Base-by-base conservation (phyloP, 1,140 invertebrate species). In the Wasmannia auropunctata region DNA sequence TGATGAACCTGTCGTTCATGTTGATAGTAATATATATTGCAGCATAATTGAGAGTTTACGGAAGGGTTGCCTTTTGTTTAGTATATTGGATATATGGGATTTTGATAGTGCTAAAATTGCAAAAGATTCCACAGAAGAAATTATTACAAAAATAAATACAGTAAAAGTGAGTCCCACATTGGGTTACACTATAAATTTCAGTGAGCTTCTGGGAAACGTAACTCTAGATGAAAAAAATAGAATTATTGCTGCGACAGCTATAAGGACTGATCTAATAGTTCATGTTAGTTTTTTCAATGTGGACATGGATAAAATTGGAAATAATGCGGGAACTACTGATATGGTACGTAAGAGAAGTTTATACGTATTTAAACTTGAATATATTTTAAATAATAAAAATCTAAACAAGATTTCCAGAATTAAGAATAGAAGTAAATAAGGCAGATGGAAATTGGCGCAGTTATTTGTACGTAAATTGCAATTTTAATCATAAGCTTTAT, bases 71-170 rank as follows among this genome's bases (percentile, higher is more conserved):
- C 95, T 96, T 58, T 92, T 96, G 81, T 94, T 95, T 85, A 97
- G 96, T 94, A 95, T 98, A 86, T 93, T 97, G 67, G 97, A 98
- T 91, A 94, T 98, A 84, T 98, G 97, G 97, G 95, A 96, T 37
- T 97, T 96, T 91, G 95, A 97, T 92, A 92, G 93, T 46, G 93
- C 94, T 22, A 77, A 94, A 62, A 96, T 97, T 58, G 91, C 92
- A 16, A 95, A 94, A 58, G 91, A 96, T 65, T 96, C 96, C 2
- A 96, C 95, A 88, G 87, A 96, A 69, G 96, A 97, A 79, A 97
- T 98, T 87, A 91, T 97, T 14, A 90, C 94, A 10, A 96, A 95
- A 89, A 91, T 98, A 43, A 97, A 97, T 93, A 93, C 93, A 49
- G 93, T 95, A 31, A 96, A 95, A 88, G 92, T 92, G 37, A 97